Conservation (phyloP, 1,140 invertebrate genomes). For the Procambarus clarkii region DNA sequence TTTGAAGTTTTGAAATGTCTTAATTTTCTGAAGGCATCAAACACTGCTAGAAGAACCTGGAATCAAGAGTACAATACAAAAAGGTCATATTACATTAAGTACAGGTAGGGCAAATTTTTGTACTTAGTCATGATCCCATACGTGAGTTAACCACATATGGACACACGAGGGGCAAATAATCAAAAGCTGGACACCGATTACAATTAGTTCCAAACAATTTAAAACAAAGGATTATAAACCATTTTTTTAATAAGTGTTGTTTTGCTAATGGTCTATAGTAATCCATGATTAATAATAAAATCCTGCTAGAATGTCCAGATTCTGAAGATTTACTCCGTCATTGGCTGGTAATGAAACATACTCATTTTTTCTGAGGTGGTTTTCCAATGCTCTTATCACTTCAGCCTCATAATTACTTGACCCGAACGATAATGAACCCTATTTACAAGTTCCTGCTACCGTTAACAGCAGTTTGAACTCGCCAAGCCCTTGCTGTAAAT, state of each 20-base stretch:
- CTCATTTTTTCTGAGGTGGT: conserved; percentile 31
- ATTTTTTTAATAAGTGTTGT: not conserved
- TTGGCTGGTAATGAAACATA: conserved; percentile 39
- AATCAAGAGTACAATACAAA: conserved; percentile 26
- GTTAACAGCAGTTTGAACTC: conserved; percentile 32
- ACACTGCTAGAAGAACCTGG: not conserved
- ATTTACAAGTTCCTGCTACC: conserved; percentile 47
- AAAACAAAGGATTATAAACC: too few species aligned
- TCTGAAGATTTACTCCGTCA: conserved; percentile 41
- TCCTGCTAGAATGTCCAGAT: conserved; percentile 22
- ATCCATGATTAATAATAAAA: not conserved
- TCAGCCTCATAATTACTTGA: conserved; percentile 42
- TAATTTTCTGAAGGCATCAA: not conserved
- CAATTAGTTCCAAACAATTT: not conserved
- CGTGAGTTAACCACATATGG: conserved; percentile 53
- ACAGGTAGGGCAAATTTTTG: conserved; percentile 56
- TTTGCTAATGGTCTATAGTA: not conserved
- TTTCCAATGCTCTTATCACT: conserved; percentile 39
- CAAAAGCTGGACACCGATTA: conserved; percentile 14
- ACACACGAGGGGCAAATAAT: conserved; percentile 16
- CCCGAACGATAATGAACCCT: conserved; percentile 35
- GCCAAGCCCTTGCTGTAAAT: conserved; percentile 20
- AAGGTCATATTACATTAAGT: conserved; percentile 46
- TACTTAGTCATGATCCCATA: conserved; percentile 62
- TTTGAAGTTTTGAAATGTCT: not conserved